Conservation (phyloP, 2,113 vertebrate species). For the Alexandromys fortis region DNA sequence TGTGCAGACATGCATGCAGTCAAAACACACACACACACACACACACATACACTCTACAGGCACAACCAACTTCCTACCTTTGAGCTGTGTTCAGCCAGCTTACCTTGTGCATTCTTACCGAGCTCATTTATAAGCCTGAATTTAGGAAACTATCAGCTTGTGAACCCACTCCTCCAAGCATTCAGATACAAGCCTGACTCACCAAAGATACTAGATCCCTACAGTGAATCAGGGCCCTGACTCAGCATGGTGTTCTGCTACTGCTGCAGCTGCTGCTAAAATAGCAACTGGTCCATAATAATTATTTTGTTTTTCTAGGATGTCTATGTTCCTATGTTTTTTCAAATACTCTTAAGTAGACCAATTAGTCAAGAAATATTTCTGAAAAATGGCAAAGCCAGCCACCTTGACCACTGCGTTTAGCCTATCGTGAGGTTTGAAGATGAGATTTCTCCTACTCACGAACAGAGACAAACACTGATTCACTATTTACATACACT, state of each 20-base stretch:
- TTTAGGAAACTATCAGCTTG: not conserved
- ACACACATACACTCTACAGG: not conserved
- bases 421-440: not conserved
- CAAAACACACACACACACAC: not conserved
- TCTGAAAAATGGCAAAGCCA: slow-evolving; percentile 55
- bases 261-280: not conserved
- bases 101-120: not conserved
- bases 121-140: not conserved
- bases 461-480: no score
- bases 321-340: not conserved
- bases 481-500: not conserved
- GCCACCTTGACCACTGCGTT: not conserved
- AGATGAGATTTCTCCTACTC: not conserved
- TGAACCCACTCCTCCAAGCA: no score
- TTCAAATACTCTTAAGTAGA: not conserved
- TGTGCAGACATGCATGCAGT: not conserved
- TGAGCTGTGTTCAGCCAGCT: not conserved
- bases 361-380: not conserved
- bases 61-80: not conserved
- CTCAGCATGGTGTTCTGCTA: not conserved
- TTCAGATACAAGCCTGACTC: not conserved
- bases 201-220: not conserved
- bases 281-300: not conserved
- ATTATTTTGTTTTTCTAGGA: not conserved
- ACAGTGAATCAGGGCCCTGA: not conserved